Conservation (phyloP, 2,113 vertebrate genomes). For the Pterocles gutturalis region DNA sequence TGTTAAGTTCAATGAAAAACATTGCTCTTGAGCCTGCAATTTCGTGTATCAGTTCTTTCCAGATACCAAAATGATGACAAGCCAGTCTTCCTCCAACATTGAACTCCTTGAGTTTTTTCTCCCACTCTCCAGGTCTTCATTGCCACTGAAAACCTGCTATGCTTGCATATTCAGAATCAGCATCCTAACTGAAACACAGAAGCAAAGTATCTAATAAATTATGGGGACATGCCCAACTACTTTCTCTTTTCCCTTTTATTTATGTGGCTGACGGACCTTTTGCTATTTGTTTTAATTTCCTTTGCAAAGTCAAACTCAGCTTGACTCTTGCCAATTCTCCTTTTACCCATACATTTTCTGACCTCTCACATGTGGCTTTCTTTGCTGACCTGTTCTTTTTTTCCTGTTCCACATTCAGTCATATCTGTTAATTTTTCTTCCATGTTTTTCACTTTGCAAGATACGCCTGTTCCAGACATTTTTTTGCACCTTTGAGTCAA, state of each 20-base stretch:
- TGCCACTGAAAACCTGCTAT: not conserved
- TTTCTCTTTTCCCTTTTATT: not conserved
- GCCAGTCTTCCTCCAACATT: not conserved
- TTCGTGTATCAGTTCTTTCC: not conserved
- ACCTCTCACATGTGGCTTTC: not conserved
- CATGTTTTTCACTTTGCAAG: not conserved
- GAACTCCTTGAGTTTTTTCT: not conserved
- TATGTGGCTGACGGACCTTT: not conserved
- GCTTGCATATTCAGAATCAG: not conserved
- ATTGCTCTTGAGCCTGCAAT: not conserved
- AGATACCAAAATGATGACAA: not conserved
- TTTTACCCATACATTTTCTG: not conserved
- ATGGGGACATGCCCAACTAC: not conserved
- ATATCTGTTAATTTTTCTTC: not conserved
- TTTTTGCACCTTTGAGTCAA: not conserved
- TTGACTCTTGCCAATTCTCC: not conserved
- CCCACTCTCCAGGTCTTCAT: not conserved
- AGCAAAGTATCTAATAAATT: not conserved
- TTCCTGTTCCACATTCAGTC: not conserved
- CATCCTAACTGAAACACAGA: not conserved
- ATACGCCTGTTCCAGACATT: not conserved
- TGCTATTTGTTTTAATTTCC: not conserved
- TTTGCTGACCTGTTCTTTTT: not conserved
- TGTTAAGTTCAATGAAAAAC: not conserved
- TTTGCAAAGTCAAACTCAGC: not conserved